A percentile compares a stretch with the other conserved stretches of the same genome.
Conservation (phyloP, 2,888 invertebrate genomes). For the Caenorhabditis uteleia region DNA sequence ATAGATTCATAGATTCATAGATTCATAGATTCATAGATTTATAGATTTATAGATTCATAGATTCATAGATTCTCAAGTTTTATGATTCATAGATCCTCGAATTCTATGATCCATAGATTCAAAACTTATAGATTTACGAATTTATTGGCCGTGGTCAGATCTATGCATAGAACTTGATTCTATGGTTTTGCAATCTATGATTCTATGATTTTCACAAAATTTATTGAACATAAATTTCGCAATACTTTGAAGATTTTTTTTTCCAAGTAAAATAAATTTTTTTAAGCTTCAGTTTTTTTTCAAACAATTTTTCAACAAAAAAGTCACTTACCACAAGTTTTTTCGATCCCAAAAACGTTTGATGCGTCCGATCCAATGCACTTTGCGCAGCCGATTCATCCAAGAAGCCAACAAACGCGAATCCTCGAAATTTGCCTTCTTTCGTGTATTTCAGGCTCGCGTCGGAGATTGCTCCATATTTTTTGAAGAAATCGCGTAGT, state of each 20-base stretch:
- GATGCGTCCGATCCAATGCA: constrained; percentile 83
- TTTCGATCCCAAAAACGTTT: constrained; percentile 83
- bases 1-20: too few relatives aligned
- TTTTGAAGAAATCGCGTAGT: constrained; percentile 49
- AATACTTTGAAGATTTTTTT: neutral
- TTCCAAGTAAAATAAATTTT: constrained; percentile 1
- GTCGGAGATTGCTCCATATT: constrained; percentile 79
- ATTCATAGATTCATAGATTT: too few relatives aligned
- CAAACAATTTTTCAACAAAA: constrained; percentile 4
- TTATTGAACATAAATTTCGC: too few relatives aligned
- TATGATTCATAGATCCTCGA: too few relatives aligned
- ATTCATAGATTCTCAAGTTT: too few relatives aligned
- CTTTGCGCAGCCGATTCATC: constrained; percentile 80
- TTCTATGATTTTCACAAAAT: too few relatives aligned
- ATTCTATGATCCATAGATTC: too few relatives aligned
- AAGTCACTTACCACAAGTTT: constrained; percentile 80
- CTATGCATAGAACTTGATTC: too few relatives aligned
- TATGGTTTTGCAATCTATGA: too few relatives aligned
- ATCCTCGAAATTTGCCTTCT: constrained; percentile 85
- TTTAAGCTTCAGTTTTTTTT: neutral
- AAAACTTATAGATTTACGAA: too few relatives aligned
- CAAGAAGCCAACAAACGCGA: constrained; percentile 90
- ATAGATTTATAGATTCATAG: too few relatives aligned
- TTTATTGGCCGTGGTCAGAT: too few relatives aligned
- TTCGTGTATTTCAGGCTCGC: constrained; percentile 89